Evolutionary conservation across 2,113 vertebrate genomes (phyloP).

Genomic region (Elephantulus edwardii): DNA sequence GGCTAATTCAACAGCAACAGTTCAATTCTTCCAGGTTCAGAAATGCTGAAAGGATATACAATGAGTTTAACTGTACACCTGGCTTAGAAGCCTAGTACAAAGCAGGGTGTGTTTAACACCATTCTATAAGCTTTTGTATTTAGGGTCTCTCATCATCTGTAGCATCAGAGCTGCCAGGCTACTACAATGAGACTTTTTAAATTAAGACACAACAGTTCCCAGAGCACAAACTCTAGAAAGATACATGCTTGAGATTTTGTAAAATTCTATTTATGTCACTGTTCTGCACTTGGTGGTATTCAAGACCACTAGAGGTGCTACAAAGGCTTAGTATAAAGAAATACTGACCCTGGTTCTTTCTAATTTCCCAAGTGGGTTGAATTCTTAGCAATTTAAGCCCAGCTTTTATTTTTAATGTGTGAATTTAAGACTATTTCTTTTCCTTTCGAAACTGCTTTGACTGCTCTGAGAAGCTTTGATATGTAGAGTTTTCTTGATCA

Average conservation of each 20-base stretch:
- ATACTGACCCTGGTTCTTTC: background rate
- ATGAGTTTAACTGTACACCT: background rate
- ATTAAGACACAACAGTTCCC: background rate
- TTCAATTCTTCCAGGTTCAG: background rate
- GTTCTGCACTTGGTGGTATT: background rate
- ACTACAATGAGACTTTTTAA: background rate
- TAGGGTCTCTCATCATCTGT: background rate
- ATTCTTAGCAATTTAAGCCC: background rate
- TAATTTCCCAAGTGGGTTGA: background rate
- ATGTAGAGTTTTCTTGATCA: background rate
- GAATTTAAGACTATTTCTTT: constrained; percentile 24
- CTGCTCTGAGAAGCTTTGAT: background rate
- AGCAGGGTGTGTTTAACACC: background rate
- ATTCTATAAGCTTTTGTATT: background rate
- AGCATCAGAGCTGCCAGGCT: background rate
- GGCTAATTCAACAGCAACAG: background rate
- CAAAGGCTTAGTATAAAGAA: background rate
- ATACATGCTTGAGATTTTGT: background rate
- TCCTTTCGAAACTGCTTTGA: background rate
- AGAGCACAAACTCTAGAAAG: background rate
- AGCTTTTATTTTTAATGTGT: background rate
- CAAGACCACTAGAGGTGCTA: background rate
- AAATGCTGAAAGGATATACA: background rate
- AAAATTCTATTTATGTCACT: background rate
- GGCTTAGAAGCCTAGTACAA: background rate